Evolutionary conservation across 2,888 invertebrate genomes (phyloP), one percentile per base, ranked within the genome.

Genomic region (Orgyia antiqua): DNA sequence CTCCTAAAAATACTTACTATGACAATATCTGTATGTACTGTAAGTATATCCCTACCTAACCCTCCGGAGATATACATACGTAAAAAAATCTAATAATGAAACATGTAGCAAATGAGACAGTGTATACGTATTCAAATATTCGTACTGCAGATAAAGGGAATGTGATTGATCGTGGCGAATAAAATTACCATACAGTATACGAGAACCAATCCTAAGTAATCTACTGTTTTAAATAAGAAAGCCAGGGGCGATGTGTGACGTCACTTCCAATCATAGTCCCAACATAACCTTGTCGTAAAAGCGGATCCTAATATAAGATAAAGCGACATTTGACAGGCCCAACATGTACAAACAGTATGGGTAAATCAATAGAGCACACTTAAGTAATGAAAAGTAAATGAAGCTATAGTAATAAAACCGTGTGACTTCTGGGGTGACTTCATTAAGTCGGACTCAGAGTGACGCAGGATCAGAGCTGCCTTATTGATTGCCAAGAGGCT

Each of bases 381-480:
- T 34, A 48, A 40, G 44, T 43, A 48, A 46, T 48, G 36, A 44
- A 46, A 48, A 43, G 44, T 43, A 40, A 24, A 37, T 35, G 29
- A 39, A 48, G 35, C 30, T 30, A 12, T 20, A 31, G 33, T 41
- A 36, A 42, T 36, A 25, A 32, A 33, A 23, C 36, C 29, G 30
- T 32, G 36, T 46, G 39, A 46, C 45, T 53, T 52, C 45, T 47
- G 37, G 33, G 35, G 33, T 36, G 47, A 51, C 47, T 65, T 75
- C 62, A 73, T 74, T 73, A 70, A 67, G 60, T 67, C 58, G 54
- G 63, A 65, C 65, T 72, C 61, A 68, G 59, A 66, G 58, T 45
- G 41, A 47, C 55, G 54, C 49, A 45, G 55, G 60, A 58, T 58
- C 57, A 52, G 45, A 45, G 50, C 48, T 46, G 50, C 55, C 53